Evolutionary conservation across 2,113 vertebrate species (phyloP), one percentile per base, ranked within the genome.

Genomic region (Heterotis niloticus): DNA sequence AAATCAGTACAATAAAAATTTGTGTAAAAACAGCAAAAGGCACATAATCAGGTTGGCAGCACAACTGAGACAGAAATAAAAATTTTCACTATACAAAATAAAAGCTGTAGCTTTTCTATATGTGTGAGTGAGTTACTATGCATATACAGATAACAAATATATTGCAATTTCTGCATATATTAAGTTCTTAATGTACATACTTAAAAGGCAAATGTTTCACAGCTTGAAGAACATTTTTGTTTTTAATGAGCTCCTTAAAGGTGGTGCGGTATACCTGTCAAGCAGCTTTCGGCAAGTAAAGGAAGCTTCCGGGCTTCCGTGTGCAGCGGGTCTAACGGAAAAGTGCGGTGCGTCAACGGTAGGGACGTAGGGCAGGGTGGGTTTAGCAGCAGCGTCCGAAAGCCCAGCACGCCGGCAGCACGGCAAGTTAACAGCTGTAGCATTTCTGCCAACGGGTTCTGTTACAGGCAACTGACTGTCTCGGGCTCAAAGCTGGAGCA

Each of bases 131-230:
- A 70, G 82, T 74, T 82, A 67, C 76, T 75, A 66, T 29, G 24
- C 17, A 68, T 75, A 65, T 69, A 69, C 60, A 28, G 57, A 65
- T n/a, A 54, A 34, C 34, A 69, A 29, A 57, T 34, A 66, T 64
- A 51, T 54, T 70, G 16, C 18, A 64, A 29, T 72, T 20, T 72
- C 14, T 62, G 57, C 23, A 67, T 20, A 18, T 17, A 28, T 23
- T 64, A 64, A 13, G 20, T 62, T 52, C 52, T 16, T 44, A 64
- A 76, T 4, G 23, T 72, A 74, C 79, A 80, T 79, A 80, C 76
- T 82, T 20, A 78, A 80, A 81, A 84, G 81, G 84, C 80, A 77
- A 79, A 20, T 26, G 72, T 76, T 81, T 84, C 84, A 85, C 82
- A 84, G 84, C 74, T 85, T 85, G 29, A 20, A 75, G 18, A 1